These are phyloP conservation scores for Datnioides undecimradiatus DNA, from an alignment of 2,113 vertebrate species.

Conservation along the genomic window DNA sequence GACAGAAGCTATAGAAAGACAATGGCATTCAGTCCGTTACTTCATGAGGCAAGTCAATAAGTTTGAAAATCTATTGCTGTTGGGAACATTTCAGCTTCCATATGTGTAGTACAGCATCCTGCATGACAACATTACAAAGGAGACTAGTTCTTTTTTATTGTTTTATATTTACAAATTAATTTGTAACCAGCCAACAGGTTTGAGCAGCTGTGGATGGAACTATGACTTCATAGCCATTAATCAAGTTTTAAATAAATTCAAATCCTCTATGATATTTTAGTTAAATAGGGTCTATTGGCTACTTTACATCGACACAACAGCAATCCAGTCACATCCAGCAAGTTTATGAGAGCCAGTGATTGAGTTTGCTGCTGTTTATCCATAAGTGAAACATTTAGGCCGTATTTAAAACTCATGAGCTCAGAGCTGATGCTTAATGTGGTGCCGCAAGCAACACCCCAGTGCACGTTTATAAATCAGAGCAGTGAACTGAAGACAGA, in stretches of 20 bases:
- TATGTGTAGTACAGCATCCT: constrained; percentile 17
- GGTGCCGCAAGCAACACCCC: background rate
- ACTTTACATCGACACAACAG: background rate
- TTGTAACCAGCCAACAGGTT: background rate
- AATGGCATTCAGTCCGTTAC: background rate
- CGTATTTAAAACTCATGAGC: background rate
- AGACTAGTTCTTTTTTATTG: background rate
- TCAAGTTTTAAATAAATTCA: background rate
- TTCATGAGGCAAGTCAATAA: background rate
- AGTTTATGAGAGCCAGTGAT: background rate
- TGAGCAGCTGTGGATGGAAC: background rate
- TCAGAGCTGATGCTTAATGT: background rate
- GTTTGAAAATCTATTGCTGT: constrained; percentile 13
- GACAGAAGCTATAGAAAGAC: background rate
- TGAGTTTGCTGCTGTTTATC: background rate
- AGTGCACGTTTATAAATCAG: constrained; percentile 5
- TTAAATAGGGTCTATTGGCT: background rate
- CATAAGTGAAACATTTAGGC: background rate
- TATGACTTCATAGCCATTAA: background rate
- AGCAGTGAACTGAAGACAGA: background rate
- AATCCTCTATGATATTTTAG: background rate
- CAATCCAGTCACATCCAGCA: background rate
- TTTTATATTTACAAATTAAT: background rate
- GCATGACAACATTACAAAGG: constrained; percentile 4
- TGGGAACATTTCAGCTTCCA: background rate